phyloP scores from a whole-genome alignment of 92 coral and sea anemone genomes.

The Metridium senile region DNA sequence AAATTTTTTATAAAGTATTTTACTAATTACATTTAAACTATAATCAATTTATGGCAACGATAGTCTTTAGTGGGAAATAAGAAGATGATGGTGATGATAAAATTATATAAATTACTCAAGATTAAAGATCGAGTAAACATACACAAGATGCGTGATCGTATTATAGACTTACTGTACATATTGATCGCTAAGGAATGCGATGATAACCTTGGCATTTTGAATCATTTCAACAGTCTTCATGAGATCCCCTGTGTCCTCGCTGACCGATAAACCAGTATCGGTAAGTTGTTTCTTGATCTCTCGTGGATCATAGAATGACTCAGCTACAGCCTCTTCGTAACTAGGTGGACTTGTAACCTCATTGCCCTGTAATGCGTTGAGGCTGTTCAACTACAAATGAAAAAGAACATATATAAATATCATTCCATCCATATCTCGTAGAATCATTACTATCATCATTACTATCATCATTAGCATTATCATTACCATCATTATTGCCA shows the following conservation, averaged over 20 bases:
- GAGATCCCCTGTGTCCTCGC: slow-evolving; percentile 55
- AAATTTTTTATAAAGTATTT: too few relatives aligned
- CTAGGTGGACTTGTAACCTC: slow-evolving; percentile 76
- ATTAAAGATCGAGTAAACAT: too few relatives aligned
- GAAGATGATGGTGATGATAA: too few relatives aligned
- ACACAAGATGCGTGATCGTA: too few relatives aligned
- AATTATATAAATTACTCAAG: too few relatives aligned
- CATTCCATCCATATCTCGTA: too few relatives aligned
- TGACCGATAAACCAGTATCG: slow-evolving; percentile 60
- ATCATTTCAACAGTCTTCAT: slow-evolving; percentile 68
- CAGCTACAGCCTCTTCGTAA: slow-evolving; percentile 69
- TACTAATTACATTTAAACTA: too few relatives aligned
- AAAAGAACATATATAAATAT: neutral
- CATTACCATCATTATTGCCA: too few relatives aligned
- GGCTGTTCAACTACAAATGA: slow-evolving; percentile 67
- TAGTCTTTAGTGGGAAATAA: too few relatives aligned
- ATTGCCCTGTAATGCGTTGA: slow-evolving; percentile 66
- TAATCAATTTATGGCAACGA: too few relatives aligned
- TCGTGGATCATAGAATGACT: slow-evolving; percentile 66
- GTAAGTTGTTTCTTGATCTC: slow-evolving; percentile 65
- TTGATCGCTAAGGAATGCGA: slow-evolving; percentile 89
- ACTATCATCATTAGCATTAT: too few relatives aligned
- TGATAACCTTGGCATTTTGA: slow-evolving; percentile 79
- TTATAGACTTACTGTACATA: slow-evolving; percentile 75
- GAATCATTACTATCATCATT: too few relatives aligned